Percentiles rank a stretch among this genome's conserved stretches.
These are phyloP conservation scores for Cinclus mexicanus DNA, from an alignment of 2,113 vertebrate species.

Conservation along the genomic window DNA sequence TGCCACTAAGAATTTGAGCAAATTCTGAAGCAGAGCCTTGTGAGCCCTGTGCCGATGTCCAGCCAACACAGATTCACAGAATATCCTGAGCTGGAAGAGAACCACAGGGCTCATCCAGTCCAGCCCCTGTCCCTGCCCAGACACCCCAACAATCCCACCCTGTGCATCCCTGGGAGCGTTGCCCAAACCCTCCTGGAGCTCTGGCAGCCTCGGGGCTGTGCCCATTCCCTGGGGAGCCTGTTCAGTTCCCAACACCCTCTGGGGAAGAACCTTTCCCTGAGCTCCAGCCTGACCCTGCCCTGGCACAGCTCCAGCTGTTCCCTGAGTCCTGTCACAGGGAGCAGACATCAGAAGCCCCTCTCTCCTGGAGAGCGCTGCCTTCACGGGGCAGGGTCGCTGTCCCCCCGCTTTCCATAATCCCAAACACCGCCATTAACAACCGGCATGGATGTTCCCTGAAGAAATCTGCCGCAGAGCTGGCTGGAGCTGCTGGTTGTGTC, in stretches of 20 bases:
- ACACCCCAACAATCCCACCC: background rate
- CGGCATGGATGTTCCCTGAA: accelerated
- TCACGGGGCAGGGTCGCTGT: background rate
- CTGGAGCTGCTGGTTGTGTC: background rate
- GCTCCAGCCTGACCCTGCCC: accelerated
- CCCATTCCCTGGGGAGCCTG: background rate
- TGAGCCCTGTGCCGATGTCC: accelerated
- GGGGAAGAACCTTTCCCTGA: background rate
- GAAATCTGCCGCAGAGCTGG: background rate
- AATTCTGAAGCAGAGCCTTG: background rate
- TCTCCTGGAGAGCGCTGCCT: background rate
- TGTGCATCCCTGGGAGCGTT: accelerated
- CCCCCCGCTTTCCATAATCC: no score
- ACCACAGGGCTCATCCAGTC: background rate
- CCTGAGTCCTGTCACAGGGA: no score
- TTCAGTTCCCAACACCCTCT: background rate
- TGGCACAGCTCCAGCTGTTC: accelerated
- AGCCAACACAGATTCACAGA: background rate
- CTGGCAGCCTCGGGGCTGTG: background rate
- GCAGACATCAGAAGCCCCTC: background rate
- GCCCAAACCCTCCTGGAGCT: background rate
- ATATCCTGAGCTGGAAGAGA: background rate
- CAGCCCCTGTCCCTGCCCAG: accelerated
- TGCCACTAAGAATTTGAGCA: background rate
- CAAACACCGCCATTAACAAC: no score